Evolutionary conservation across 2,797 vertebrate species (phyloP), one percentile per base, ranked within the genome.

Genomic region (Halcyon smyrnensis): DNA sequence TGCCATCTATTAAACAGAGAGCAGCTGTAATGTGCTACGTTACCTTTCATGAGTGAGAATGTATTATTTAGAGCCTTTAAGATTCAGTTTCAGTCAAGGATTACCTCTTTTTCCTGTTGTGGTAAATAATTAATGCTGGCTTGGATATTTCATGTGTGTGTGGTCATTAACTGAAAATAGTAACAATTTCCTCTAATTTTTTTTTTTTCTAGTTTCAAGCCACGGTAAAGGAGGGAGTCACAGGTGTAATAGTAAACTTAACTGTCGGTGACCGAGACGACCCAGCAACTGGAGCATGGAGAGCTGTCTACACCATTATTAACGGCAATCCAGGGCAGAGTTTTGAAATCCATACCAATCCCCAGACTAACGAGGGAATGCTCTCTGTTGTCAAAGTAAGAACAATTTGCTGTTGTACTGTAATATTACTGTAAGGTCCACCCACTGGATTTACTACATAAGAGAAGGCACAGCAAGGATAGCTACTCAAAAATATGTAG

Each of bases 301-400:
- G 98, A 95, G 99, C 99, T 0, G 98, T 98, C 32, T 99, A 99
- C 96, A 99, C 99, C 56, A 99, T 99, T 95, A 99, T 99, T 89
- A 99, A 98, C 0, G 99, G 99, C 65, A 99, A 99, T 94, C 99
- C 98, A 0, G 98, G 98, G 12, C 98, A 98, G 96, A 99, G 99
- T 95, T 99, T 99, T 24, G 98, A 99, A 93, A 99, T 99, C 90
- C 98, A 99, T 74, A 99, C 99, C 87, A 99, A 99, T 95, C 99
- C 98, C 0, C 98, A 99, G 95, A 99, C 99, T 86, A 99, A 99
- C 0, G 99, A 99, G 95, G 99, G 99, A 60, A 99, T 99, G 99
- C 98, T 99, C 25, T 99, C 98, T 2, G 99, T 99, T 8, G 98
- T 99, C 95, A 99, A 99, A 98, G 99, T 99, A 97, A 97, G 97